Conservation (phyloP, 35 echinoderm and acorn worm genomes). For the Patiria miniata region DNA sequence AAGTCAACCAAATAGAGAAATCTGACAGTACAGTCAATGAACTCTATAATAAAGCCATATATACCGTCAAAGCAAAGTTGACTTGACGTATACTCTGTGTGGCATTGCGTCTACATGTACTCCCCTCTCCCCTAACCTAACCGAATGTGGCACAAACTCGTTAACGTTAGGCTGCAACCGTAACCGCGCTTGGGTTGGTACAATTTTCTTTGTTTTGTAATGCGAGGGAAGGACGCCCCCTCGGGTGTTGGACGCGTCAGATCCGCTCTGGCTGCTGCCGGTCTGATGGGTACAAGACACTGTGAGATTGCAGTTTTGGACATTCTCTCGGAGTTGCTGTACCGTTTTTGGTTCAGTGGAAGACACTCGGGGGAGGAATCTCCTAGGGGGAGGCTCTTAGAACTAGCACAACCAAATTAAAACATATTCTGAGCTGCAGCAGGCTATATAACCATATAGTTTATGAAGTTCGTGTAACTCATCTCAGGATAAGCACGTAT, state of each 20-base stretch:
- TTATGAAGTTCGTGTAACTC: no score
- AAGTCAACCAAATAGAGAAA: no score
- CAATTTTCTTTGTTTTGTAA: constrained; percentile 32
- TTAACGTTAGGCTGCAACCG: constrained; percentile 16
- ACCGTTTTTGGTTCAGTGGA: no score
- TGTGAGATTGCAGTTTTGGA: no score
- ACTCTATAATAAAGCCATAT: not conserved
- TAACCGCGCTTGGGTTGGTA: constrained; percentile 7
- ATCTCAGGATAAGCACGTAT: no score
- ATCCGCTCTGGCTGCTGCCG: not conserved
- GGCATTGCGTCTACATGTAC: not conserved
- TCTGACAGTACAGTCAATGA: not conserved
- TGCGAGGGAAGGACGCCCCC: not conserved
- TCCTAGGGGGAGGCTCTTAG: no score
- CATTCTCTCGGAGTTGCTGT: no score
- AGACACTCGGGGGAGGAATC: no score
- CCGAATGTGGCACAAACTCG: constrained; percentile 10
- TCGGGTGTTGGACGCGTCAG: not conserved
- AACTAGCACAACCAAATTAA: no score
- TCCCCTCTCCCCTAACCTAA: not conserved
- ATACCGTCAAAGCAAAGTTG: not conserved
- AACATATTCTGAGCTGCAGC: no score
- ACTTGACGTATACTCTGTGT: not conserved
- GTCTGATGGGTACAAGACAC: no score
- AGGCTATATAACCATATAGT: no score